phyloP scores from a whole-genome alignment of 2,797 vertebrate genomes.

The Chanos chanos region DNA sequence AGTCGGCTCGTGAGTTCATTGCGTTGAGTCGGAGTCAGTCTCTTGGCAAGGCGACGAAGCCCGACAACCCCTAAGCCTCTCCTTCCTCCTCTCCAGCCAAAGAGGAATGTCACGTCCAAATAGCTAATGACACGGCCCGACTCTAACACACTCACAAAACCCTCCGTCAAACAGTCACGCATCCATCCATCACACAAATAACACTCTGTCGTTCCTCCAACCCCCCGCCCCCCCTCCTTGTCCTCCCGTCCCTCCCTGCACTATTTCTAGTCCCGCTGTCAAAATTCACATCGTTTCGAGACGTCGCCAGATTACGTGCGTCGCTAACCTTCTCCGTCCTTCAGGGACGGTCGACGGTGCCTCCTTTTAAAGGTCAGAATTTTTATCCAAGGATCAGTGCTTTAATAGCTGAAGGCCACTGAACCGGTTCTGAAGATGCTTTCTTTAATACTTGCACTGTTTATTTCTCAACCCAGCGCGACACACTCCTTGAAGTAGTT shows the following conservation, averaged over 20 bases:
- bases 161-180: conserved; percentile 11
- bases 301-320: conserved; percentile 10
- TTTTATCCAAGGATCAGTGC: too few species aligned
- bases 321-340: too few species aligned
- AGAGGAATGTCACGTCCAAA: conserved; percentile 55
- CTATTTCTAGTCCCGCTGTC: conserved; percentile 33
- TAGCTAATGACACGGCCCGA: conserved; percentile 21
- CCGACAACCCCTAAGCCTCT: conserved; percentile 28
- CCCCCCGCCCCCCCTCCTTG: neutral
- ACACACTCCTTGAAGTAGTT: too few species aligned
- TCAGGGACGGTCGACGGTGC: too few species aligned
- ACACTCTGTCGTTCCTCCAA: neutral
- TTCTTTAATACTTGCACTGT: too few species aligned
- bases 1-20: too few species aligned
- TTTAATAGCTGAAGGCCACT: too few species aligned
- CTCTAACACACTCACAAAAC: conserved; percentile 36
- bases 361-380: too few species aligned
- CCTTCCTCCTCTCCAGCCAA: neutral
- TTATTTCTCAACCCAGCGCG: too few species aligned
- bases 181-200: conserved; percentile 9
- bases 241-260: neutral
- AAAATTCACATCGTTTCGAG: conserved; percentile 53
- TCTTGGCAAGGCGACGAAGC: too few species aligned
- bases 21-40: too few species aligned
- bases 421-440: too few species aligned